Conservation (phyloP, 2,797 vertebrate genomes). For the Enteromius argenteus region DNA sequence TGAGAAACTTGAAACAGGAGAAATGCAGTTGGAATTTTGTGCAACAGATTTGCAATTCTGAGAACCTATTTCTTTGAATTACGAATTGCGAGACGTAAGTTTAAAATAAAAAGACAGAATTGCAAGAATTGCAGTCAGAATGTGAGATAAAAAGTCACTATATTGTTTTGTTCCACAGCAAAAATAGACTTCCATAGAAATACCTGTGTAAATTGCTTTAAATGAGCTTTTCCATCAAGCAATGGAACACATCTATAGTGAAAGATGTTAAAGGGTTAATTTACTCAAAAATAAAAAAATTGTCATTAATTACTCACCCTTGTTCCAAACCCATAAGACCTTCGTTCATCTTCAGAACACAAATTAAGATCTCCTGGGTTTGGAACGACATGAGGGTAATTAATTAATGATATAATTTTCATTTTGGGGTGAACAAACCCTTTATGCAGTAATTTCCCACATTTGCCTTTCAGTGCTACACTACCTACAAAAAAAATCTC, state of each 20-base stretch:
- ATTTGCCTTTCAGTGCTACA: background rate
- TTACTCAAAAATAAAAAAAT: no score
- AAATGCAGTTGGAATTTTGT: background rate
- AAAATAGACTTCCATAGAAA: background rate
- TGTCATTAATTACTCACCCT: no score
- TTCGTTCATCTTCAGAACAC: no score
- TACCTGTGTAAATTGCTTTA: background rate
- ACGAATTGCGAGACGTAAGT: background rate
- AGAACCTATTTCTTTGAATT: background rate
- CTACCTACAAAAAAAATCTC: conserved; percentile 16
- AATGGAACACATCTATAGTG: background rate
- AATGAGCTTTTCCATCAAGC: background rate
- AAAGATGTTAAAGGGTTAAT: no score
- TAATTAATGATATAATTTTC: no score
- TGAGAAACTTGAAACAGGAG: background rate
- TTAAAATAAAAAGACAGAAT: background rate
- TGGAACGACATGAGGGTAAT: no score
- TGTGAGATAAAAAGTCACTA: no score
- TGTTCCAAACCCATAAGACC: no score
- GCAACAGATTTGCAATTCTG: background rate
- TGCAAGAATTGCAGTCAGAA: background rate
- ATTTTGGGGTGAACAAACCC: no score
- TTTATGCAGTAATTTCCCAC: background rate
- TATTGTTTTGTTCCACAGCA: background rate
- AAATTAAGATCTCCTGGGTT: no score